These are phyloP conservation scores for Aurelia sp. DNA, from an alignment of 30 jellyfish, hydroid and myxozoan species.

Conservation along the genomic window DNA sequence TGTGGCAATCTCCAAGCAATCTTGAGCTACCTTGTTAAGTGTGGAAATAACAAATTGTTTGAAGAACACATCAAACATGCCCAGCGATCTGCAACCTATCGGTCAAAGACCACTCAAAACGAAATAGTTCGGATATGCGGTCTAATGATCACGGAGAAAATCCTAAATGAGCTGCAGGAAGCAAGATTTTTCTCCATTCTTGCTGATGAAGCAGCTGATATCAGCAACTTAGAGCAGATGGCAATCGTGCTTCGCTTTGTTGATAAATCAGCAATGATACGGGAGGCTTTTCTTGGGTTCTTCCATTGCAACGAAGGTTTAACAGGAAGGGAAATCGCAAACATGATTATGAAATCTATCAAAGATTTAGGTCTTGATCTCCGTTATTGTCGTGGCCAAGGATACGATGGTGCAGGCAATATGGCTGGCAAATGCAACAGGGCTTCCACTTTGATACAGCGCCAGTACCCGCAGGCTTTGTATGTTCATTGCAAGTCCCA, in stretches of 20 bases:
- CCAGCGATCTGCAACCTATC: constrained; percentile 32
- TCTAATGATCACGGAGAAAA: constrained; percentile 24
- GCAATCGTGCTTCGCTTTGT: constrained; percentile 56
- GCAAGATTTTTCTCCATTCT: constrained; percentile 36
- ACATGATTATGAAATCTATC: constrained; percentile 33
- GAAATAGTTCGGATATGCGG: constrained; percentile 66
- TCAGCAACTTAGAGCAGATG: constrained; percentile 7
- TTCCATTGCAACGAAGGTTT: constrained; percentile 69
- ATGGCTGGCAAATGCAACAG: constrained; percentile 80
- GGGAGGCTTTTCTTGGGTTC: constrained; percentile 80
- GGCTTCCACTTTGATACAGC: constrained; percentile 28
- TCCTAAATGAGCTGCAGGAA: constrained; percentile 7
- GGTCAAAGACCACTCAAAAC: constrained; percentile 77
- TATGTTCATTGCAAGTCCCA: constrained; percentile 69
- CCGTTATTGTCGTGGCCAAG: constrained; percentile 69
- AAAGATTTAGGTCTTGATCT: constrained; percentile 47
- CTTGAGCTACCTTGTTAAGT: constrained; percentile 6
- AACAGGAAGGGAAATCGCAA: constrained; percentile 58
- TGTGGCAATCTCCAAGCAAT: constrained; percentile 34
- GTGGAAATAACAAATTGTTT: constrained; percentile 31
- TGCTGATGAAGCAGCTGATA: constrained; percentile 56
- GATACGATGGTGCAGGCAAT: constrained; percentile 85
- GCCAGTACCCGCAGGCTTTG: constrained; percentile 43
- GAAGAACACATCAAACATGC: constrained; percentile 36
- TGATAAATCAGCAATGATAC: constrained; percentile 30